Evolutionary conservation across 2,113 vertebrate genomes (phyloP).

Genomic region (Siphamia tubifer): DNA sequence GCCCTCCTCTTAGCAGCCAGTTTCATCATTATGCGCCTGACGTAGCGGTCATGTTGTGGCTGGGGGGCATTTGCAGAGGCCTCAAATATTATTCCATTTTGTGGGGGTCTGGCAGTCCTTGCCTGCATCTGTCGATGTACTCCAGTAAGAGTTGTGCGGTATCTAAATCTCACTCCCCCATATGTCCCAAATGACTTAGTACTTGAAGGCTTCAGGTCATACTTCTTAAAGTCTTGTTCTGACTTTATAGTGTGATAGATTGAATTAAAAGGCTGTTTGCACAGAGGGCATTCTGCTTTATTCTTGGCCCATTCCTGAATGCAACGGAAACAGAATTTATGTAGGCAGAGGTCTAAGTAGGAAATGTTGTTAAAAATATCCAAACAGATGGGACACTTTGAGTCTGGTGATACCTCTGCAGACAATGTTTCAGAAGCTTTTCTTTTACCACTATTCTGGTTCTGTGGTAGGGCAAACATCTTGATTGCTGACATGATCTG

Average conservation of each 20-base stretch:
- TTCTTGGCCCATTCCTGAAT: conserved; percentile 98
- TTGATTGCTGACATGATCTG: conserved; percentile 84
- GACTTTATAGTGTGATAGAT: conserved; percentile 94
- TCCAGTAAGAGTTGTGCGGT: conserved; percentile 87
- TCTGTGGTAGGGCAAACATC: conserved; percentile 78
- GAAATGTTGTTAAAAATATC: conserved; percentile 93
- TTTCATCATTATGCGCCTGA: conserved; percentile 83
- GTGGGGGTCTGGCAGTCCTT: conserved; percentile 81
- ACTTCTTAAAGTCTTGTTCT: conserved; percentile 91
- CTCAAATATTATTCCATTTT: conserved; percentile 88
- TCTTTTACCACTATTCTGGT: conserved; percentile 59
- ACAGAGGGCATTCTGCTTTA: conserved; percentile 96
- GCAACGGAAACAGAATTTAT: conserved; percentile 95
- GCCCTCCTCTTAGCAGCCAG: conserved; percentile 82
- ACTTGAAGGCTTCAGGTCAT: conserved; percentile 81
- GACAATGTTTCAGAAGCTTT: conserved; percentile 74
- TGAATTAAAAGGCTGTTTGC: conserved; percentile 94
- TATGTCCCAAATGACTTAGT: conserved; percentile 83
- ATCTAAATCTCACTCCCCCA: conserved; percentile 86
- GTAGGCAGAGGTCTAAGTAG: conserved; percentile 89
- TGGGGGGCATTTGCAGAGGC: conserved; percentile 55
- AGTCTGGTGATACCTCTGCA: conserved; percentile 90
- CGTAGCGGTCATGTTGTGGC: conserved; percentile 69
- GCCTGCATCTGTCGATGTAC: conserved; percentile 67
- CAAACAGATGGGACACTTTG: conserved; percentile 97